Conservation (phyloP, 2,797 vertebrate genomes). For the Gorsachius magnificus region DNA sequence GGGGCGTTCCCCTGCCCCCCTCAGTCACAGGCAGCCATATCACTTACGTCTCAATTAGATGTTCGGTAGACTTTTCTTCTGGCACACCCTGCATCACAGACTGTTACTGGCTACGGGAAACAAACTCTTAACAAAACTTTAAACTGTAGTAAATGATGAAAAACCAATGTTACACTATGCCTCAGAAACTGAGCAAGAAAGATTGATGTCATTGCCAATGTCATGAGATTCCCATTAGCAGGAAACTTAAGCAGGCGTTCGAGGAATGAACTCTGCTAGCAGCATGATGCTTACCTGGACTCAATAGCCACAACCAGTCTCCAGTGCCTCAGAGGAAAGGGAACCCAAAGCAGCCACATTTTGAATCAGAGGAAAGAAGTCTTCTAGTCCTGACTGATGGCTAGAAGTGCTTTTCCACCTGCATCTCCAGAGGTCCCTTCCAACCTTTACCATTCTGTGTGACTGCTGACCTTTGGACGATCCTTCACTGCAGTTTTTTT, state of each 20-base stretch:
- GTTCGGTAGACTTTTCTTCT: background rate
- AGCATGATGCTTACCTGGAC: background rate
- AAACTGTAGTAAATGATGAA: background rate
- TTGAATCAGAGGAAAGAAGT: background rate
- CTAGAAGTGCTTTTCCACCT: background rate
- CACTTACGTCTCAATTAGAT: background rate
- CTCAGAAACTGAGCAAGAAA: background rate
- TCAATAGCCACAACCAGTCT: background rate
- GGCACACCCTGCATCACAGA: background rate
- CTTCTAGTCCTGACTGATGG: background rate
- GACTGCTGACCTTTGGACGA: background rate
- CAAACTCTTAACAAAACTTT: background rate
- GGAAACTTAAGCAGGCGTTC: background rate
- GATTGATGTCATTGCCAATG: background rate
- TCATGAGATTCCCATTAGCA: background rate
- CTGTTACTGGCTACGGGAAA: background rate
- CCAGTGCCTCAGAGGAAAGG: background rate
- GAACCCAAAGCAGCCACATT: background rate
- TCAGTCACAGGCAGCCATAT: background rate
- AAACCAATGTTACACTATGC: rapidly evolving
- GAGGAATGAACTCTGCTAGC: background rate
- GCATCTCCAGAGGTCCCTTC: no score
- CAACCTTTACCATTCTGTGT: no score
- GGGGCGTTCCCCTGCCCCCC: no score
- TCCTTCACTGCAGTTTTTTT: background rate